These are phyloP conservation scores for Cacatua alba DNA, from an alignment of 2,113 vertebrate species.

Conservation along the genomic window DNA sequence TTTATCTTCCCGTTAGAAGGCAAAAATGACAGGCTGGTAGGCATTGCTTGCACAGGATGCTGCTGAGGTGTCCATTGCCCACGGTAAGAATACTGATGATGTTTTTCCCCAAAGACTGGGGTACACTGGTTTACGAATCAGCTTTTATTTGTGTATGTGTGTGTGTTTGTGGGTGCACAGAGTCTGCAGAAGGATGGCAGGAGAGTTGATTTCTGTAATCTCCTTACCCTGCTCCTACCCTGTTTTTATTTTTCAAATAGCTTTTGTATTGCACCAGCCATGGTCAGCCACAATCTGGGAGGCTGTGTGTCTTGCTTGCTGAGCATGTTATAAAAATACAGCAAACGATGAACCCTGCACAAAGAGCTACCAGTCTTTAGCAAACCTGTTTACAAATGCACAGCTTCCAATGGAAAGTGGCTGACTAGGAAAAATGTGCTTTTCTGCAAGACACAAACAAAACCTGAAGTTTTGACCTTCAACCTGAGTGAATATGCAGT, in stretches of 20 bases:
- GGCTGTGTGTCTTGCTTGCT: background rate
- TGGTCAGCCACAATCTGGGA: background rate
- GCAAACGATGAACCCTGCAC: background rate
- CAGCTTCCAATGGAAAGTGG: background rate
- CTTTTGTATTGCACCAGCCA: background rate
- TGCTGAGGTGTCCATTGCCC: background rate
- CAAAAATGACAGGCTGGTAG: background rate
- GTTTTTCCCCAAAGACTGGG: background rate
- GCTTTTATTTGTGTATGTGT: background rate
- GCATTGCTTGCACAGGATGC: accelerated
- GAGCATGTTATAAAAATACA: background rate
- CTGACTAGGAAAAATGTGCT: constrained; percentile 2
- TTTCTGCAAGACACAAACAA: constrained; percentile 14
- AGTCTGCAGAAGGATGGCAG: background rate
- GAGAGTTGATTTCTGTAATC: background rate
- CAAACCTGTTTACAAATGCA: background rate
- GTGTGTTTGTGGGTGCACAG: background rate
- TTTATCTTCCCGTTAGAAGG: background rate
- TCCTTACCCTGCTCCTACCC: background rate
- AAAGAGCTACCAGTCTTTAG: background rate
- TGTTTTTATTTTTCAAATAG: background rate
- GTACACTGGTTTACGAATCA: background rate
- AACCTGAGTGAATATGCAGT: background rate
- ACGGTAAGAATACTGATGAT: background rate
- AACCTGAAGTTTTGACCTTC: constrained; percentile 62